These are phyloP conservation scores for Dipodomys ordii DNA, from an alignment of 2,113 vertebrate genomes.

Conservation along the genomic window DNA sequence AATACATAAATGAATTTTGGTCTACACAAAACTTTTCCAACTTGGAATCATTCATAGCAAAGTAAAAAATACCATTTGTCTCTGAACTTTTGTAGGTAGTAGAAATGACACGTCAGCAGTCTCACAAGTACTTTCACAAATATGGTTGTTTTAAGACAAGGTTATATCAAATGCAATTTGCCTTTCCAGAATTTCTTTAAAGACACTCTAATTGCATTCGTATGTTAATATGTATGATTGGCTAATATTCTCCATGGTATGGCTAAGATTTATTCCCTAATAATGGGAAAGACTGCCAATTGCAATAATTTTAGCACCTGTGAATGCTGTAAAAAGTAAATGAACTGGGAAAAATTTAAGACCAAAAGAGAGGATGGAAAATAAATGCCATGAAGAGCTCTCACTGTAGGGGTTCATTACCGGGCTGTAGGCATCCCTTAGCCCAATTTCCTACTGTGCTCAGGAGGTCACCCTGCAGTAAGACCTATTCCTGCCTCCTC, in stretches of 20 bases:
- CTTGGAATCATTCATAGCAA: not conserved
- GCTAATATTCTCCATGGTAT: not conserved
- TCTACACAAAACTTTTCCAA: too few relatives aligned
- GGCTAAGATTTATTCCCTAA: not conserved
- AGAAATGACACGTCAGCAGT: not conserved
- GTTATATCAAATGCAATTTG: not conserved
- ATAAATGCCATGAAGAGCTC: not conserved
- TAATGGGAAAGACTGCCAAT: not conserved
- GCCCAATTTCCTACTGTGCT: not conserved
- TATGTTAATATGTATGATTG: not conserved
- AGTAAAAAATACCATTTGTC: not conserved
- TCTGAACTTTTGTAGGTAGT: not conserved
- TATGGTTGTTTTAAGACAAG: not conserved
- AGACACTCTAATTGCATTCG: not conserved
- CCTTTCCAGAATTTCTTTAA: not conserved
- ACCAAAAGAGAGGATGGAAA: not conserved
- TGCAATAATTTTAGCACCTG: not conserved
- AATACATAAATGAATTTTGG: fast-evolving
- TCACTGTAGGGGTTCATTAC: not conserved
- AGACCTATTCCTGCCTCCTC: too few relatives aligned
- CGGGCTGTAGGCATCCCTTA: not conserved
- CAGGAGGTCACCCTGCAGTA: not conserved
- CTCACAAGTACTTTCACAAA: not conserved
- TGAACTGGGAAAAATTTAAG: not conserved
- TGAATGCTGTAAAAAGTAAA: not conserved